Evolutionary conservation across 2,113 vertebrate genomes (phyloP).

Genomic region (Microcebus tavaratra): DNA sequence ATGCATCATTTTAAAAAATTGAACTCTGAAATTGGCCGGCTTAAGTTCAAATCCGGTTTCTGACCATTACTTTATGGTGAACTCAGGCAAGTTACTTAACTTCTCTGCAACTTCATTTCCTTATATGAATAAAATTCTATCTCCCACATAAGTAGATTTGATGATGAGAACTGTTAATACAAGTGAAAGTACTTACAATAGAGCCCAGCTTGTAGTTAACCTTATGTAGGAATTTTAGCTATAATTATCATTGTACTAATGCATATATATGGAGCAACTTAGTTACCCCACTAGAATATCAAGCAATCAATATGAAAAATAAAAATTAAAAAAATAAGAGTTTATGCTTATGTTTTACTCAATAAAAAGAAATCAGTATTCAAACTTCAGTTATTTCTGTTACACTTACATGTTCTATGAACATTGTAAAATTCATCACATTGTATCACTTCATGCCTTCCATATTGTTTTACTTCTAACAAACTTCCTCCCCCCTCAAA

Average conservation of each 20-base stretch:
- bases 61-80: neutral
- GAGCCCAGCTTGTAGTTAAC: neutral
- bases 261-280: neutral
- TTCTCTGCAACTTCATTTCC: neutral
- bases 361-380: neutral
- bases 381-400: neutral
- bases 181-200: neutral
- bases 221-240: neutral
- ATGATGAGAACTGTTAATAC: neutral
- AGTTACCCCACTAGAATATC: neutral
- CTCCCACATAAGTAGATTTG: neutral
- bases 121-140: neutral
- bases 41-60: neutral
- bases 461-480: neutral
- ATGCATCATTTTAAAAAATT: neutral
- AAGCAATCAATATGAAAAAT: neutral
- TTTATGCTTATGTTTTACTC: neutral
- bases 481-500: fast-evolving
- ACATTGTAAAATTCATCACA: neutral
- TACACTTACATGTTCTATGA: neutral
- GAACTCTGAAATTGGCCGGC: neutral
- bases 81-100: neutral
- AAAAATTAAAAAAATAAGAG: neutral
- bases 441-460: neutral
- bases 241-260: neutral